Percentiles rank a stretch among this genome's conserved stretches.
Evolutionary conservation across 2,888 invertebrate species (phyloP).

Genomic region (Anthoptus insignis): DNA sequence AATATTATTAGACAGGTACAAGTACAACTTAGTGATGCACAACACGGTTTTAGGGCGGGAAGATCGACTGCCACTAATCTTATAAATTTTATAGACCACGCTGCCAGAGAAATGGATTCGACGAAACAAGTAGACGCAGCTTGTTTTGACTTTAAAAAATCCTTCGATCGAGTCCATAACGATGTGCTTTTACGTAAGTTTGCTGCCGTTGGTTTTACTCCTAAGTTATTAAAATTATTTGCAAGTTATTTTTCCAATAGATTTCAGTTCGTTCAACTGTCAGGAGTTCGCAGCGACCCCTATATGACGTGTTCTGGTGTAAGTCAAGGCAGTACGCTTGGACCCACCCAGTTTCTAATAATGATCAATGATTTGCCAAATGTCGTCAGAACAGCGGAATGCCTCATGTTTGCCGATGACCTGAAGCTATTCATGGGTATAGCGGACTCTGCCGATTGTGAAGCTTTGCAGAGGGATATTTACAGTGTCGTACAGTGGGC

Average conservation of each 20-base stretch:
- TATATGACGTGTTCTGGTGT: slow-evolving; percentile 20
- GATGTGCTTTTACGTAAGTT: slow-evolving; percentile 20
- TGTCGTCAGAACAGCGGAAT: not conserved
- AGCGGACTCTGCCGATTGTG: not conserved
- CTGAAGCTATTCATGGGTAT: too few species aligned
- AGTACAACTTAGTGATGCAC: slow-evolving; percentile 9
- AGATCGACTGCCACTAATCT: slow-evolving; percentile 30
- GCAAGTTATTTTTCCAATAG: slow-evolving; percentile 21
- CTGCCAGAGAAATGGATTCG: slow-evolving; percentile 18
- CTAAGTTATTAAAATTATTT: slow-evolving; percentile 12
- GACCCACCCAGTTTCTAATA: slow-evolving; percentile 26
- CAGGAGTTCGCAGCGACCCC: not conserved
- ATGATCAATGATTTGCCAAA: slow-evolving; percentile 35
- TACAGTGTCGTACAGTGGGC: not conserved
- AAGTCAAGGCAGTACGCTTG: slow-evolving; percentile 13
- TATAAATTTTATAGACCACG: slow-evolving; percentile 13
- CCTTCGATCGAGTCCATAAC: slow-evolving; percentile 27
- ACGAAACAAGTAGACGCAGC: slow-evolving; percentile 34
- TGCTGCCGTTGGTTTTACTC: not conserved
- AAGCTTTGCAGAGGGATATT: slow-evolving; percentile 20
- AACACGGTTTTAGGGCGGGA: slow-evolving; percentile 31
- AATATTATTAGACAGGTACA: slow-evolving; percentile 10
- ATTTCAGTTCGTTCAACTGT: slow-evolving; percentile 15
- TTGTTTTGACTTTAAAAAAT: slow-evolving; percentile 31
- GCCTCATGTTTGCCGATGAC: slow-evolving; percentile 34